These are phyloP conservation scores for Zonitis immaculata DNA, from an alignment of 2,888 invertebrate genomes.

Conservation along the genomic window DNA sequence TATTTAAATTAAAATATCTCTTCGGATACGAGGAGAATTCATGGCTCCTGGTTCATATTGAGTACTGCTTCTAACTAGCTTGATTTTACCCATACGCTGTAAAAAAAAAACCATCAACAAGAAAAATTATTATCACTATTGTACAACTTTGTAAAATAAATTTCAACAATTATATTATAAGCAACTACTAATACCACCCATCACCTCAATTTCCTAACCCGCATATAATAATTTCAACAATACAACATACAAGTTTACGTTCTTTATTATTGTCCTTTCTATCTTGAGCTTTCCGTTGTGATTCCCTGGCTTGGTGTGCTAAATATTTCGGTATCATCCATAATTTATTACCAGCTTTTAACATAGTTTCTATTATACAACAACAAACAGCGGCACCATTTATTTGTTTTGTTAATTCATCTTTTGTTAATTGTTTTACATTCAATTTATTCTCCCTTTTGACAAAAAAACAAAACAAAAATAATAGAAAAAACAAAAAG, in stretches of 20 bases:
- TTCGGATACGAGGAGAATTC: constrained; percentile 40
- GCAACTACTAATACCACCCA: constrained; percentile 13
- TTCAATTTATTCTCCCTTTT: constrained; percentile 26
- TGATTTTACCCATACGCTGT: constrained; percentile 38
- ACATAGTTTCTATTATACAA: constrained; percentile 76
- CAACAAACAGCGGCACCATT: constrained; percentile 86
- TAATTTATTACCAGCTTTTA: constrained; percentile 70
- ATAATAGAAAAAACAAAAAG: too few relatives aligned
- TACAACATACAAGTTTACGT: constrained; percentile 42
- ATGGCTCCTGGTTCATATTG: constrained; percentile 44
- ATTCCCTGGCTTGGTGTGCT: constrained; percentile 57
- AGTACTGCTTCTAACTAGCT: constrained; percentile 44
- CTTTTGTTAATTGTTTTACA: constrained; percentile 35
- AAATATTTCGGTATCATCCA: constrained; percentile 76
- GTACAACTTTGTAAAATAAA: too few relatives aligned
- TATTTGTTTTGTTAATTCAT: constrained; percentile 55
- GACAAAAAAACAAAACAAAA: too few relatives aligned
- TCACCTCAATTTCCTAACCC: constrained; percentile 33
- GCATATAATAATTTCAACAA: constrained; percentile 31
- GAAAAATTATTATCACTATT: too few relatives aligned
- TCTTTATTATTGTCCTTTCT: constrained; percentile 40
- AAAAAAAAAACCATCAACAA: too few relatives aligned
- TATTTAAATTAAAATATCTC: constrained; percentile 33
- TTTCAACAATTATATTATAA: too few relatives aligned
- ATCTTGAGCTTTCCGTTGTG: constrained; percentile 40